Base-by-base conservation (phyloP, 2,113 vertebrate genomes). In the Burhinus oedicnemus region DNA sequence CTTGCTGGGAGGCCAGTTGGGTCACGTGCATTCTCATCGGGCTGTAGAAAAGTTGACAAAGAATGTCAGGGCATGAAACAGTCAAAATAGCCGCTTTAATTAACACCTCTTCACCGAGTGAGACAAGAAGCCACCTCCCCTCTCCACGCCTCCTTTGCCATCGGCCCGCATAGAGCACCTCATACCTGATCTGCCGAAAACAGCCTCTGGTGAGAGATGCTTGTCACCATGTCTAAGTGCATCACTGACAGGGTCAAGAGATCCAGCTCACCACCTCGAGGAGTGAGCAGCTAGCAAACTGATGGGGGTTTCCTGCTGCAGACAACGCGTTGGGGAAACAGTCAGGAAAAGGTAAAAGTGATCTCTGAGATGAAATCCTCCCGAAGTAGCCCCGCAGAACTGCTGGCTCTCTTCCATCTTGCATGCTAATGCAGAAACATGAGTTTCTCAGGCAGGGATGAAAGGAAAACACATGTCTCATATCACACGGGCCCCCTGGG, bases 391-490 rank as follows among this genome's bases (percentile, higher is more conserved):
- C 52, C 44, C 69, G 44, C 32, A 40, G 45, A 93, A 95, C 66
- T 44, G 70, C 83, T 95, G 95, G 72, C 95, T 83, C 32, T 66
- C 54, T 97, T 94, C 94, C 89, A 74, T 81, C 49, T 91, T 90
- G 85, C 60, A 68, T 91, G 54, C 62, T 96, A 95, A 94, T 88
- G 20, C 65, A 8, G 84, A 97, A 96, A 96, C 45, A 70, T 78
- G 81, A 92, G 93, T 95, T 96, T 92, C 92, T 65, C 55, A n/a
- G 44, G 66, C 90, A 70, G 71, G 74, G 49, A 90, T 94, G 92
- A 95, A 97, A 95, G 78, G 61, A 93, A 96, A 95, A 93, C 87
- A 88, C 25, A 21, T 11, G 51, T 96, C 91, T 96, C 51, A 7
- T 95, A 95, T 93, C 91, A 78, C 78, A 91, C 6, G 0, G 34